Evolutionary conservation across 1,140 invertebrate genomes (phyloP).

Genomic region (Theocolax elegans): DNA sequence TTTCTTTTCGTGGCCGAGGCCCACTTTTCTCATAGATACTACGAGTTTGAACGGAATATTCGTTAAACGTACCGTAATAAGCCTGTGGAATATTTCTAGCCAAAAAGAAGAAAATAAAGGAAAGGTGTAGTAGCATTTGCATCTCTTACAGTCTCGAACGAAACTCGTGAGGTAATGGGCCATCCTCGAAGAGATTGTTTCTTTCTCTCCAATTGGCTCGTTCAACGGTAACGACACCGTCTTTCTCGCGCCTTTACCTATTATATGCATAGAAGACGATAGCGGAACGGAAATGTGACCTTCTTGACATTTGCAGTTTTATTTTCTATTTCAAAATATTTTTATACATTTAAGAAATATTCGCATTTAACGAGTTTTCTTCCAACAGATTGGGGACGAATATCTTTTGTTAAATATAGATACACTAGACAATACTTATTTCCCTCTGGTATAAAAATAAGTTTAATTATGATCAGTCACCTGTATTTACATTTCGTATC

Average conservation of each 20-base stretch:
- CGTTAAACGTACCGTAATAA: constrained; percentile 30
- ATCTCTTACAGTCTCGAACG: neutral
- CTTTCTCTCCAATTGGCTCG: constrained; percentile 24
- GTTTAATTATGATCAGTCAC: too few relatives aligned
- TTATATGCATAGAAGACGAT: too few relatives aligned
- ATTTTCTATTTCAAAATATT: too few relatives aligned
- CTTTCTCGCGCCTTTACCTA: neutral
- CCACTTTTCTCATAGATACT: neutral
- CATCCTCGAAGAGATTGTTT: constrained; percentile 22
- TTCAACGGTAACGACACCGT: neutral
- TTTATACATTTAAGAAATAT: too few relatives aligned
- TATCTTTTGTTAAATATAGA: too few relatives aligned
- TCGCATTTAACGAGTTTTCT: too few relatives aligned
- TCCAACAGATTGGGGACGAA: too few relatives aligned
- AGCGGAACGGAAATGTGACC: neutral
- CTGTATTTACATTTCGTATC: too few relatives aligned
- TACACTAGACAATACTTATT: too few relatives aligned
- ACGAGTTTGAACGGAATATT: constrained; percentile 12
- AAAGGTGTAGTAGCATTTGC: constrained; percentile 1
- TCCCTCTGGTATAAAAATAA: too few relatives aligned
- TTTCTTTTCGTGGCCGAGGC: neutral
- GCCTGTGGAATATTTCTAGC: neutral
- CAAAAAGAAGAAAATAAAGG: neutral
- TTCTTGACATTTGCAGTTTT: neutral
- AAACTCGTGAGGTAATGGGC: constrained; percentile 1